Percentiles rank a stretch among this genome's conserved stretches.
phyloP scores from a whole-genome alignment of 1,140 invertebrate genomes.

The Sitodiplosis mosellana region DNA sequence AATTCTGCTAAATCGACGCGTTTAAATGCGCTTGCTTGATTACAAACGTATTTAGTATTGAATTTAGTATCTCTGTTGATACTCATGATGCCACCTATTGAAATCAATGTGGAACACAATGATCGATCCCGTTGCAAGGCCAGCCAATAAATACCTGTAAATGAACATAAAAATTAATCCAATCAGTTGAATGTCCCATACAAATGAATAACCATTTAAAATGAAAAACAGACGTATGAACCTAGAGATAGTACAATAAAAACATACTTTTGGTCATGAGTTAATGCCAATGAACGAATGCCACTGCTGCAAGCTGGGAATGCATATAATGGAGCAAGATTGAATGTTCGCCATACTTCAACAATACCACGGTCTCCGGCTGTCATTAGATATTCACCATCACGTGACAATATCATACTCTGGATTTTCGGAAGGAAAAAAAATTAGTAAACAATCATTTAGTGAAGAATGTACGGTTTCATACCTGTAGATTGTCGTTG shows the following conservation, averaged over 20 bases:
- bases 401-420: conserved; percentile 86
- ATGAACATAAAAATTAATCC: background rate
- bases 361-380: conserved; percentile 93
- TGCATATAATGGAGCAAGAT: conserved; percentile 87
- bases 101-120: conserved; percentile 99
- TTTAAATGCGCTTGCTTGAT: too few relatives aligned
- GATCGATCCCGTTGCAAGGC: conserved; percentile 89
- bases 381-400: conserved; percentile 95
- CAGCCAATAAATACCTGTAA: conserved; percentile 85
- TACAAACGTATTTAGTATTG: too few relatives aligned
- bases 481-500: conserved; percentile 86
- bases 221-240: too few relatives aligned
- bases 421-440: too few relatives aligned
- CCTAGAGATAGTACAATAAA: background rate
- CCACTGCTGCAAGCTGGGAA: conserved; percentile 92
- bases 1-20: too few relatives aligned
- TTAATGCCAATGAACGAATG: conserved; percentile 78
- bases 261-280: conserved; percentile 91
- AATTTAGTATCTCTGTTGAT: conserved; percentile 67
- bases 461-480: too few relatives aligned
- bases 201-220: too few relatives aligned
- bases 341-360: conserved; percentile 95
- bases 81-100: conserved; percentile 98
- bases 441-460: too few relatives aligned
- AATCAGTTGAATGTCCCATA: too few relatives aligned